These are phyloP conservation scores for Mythimna ferrago DNA, from an alignment of 2,888 invertebrate species.

Conservation along the genomic window DNA sequence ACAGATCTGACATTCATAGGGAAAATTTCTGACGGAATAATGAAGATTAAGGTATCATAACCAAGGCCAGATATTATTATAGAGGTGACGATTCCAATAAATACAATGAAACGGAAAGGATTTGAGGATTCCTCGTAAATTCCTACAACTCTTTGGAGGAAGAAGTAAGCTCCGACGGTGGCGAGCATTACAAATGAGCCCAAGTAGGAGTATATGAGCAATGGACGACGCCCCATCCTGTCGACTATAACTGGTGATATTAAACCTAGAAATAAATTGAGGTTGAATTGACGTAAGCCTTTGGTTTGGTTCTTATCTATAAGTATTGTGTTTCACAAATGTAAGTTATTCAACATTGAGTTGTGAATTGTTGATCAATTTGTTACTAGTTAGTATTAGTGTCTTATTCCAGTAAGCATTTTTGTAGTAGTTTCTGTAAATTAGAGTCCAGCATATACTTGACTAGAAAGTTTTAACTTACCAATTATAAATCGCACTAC, in stretches of 20 bases:
- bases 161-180: conserved; percentile 81
- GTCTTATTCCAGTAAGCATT: no score
- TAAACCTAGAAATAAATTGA: conserved; percentile 75
- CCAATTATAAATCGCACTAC: conserved; percentile 77
- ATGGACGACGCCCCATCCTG: conserved; percentile 85
- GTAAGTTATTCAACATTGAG: conserved; percentile 4
- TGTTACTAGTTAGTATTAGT: no score
- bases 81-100: conserved; percentile 81
- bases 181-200: conserved; percentile 75
- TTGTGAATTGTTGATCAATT: not conserved
- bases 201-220: conserved; percentile 83
- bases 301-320: not conserved
- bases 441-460: not conserved
- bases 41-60: conserved; percentile 85
- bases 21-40: conserved; percentile 90
- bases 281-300: not conserved
- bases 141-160: conserved; percentile 74
- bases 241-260: conserved; percentile 80
- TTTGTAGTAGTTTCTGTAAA: not conserved
- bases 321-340: conserved; percentile 11
- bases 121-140: conserved; percentile 68
- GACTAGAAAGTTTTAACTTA: conserved; percentile 53
- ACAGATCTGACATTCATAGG: conserved; percentile 90
- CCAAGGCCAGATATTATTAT: conserved; percentile 82
- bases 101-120: conserved; percentile 78